These are phyloP conservation scores for Cataglyphis cursor DNA, from an alignment of 2,888 invertebrate genomes.

Conservation along the genomic window DNA sequence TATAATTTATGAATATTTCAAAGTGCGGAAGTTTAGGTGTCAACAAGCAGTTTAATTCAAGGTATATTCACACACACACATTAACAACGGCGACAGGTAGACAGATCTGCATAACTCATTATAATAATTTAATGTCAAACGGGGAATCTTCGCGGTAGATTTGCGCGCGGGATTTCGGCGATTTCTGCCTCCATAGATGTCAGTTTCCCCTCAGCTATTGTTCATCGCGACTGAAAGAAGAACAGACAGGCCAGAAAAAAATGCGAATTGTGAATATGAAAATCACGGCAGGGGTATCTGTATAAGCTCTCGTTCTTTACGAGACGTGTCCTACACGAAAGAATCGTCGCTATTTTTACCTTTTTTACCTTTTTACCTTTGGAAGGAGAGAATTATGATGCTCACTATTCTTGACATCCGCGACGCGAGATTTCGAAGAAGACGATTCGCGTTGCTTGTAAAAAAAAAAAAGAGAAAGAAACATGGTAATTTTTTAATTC, in stretches of 20 bases:
- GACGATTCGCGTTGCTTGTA: conserved; percentile 51
- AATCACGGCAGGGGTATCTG: conserved; percentile 71
- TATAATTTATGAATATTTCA: not conserved
- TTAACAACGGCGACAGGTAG: conserved; percentile 9
- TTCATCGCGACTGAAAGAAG: conserved; percentile 60
- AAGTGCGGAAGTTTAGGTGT: conserved; percentile 1
- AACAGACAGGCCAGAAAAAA: conserved; percentile 63
- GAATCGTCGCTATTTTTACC: conserved; percentile 40
- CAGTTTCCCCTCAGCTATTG: conserved; percentile 50
- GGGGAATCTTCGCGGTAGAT: conserved; percentile 19
- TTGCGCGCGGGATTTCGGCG: conserved; percentile 26
- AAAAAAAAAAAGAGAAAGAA: not conserved
- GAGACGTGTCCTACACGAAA: conserved; percentile 59
- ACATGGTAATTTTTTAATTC: conserved; percentile 6
- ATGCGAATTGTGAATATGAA: conserved; percentile 78
- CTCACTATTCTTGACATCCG: conserved; percentile 46
- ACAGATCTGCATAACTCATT: conserved; percentile 11
- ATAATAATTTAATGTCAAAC: conserved; percentile 33
- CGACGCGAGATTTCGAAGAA: conserved; percentile 62
- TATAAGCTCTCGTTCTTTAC: conserved; percentile 70
- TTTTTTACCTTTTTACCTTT: conserved; percentile 42
- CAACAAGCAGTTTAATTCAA: not conserved
- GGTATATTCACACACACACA: not conserved
- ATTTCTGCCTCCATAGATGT: conserved; percentile 24
- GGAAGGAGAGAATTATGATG: conserved; percentile 64